A percentile compares a stretch with the other conserved stretches of the same genome.
Conservation (phyloP, 2,113 vertebrate species). For the Helogale parvula region DNA sequence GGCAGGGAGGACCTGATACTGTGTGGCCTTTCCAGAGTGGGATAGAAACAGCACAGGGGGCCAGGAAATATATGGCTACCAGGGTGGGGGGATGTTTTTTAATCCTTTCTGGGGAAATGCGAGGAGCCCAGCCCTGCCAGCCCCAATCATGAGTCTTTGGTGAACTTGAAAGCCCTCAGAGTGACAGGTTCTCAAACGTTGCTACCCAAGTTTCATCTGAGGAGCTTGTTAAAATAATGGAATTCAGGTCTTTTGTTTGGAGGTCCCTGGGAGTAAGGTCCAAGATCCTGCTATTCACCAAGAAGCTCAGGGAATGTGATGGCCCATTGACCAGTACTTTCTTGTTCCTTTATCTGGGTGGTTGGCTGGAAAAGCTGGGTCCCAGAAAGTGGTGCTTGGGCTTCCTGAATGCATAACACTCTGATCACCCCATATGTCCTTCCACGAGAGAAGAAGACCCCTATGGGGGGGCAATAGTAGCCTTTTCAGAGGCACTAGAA, state of each 20-base stretch:
- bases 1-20: not conserved
- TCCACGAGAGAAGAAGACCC: not conserved
- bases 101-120: not conserved
- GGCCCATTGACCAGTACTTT: not conserved
- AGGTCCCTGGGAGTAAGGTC: not conserved
- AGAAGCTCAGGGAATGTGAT: not conserved
- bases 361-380: not conserved
- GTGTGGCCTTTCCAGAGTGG: not conserved
- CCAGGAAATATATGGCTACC: not conserved
- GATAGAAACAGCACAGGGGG: not conserved
- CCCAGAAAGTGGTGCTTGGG: not conserved
- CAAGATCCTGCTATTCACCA: not conserved
- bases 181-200: not conserved
- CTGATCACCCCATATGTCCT: not conserved
- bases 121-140: not conserved
- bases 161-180: not conserved
- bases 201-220: accelerated
- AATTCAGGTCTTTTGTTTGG: not conserved
- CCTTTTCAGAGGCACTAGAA: not conserved
- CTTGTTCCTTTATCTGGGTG: not conserved
- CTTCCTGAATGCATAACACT: accelerated
- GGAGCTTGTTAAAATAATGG: not conserved
- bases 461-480: not conserved
- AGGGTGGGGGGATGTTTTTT: accelerated
- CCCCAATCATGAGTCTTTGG: not conserved